Evolutionary conservation across 2,113 vertebrate species (phyloP), one percentile per base, ranked within the genome.

Genomic region (Danionella cerebrum): DNA sequence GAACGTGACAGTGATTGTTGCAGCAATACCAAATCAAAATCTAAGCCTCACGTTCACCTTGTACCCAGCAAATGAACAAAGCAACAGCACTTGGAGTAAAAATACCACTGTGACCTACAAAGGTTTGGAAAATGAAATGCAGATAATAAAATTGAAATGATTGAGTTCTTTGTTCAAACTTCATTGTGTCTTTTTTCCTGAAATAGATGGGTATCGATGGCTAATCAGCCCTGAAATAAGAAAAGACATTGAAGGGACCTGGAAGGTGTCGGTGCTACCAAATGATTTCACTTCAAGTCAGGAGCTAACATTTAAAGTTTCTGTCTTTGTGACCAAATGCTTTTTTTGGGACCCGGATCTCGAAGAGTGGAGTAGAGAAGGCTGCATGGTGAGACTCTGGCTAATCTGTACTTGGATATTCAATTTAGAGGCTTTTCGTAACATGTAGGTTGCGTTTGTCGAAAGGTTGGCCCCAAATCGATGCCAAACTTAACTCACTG

Each of bases 401-500:
- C n/a, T 19, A 47, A 58, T 35, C 0, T 5, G 7, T 42, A 8
- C 10, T 10, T 52, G 7, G 31, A 16, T 13, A n/a, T 48, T 16
- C 25, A 16, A 9, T 42, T 5, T 10, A 9, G 5, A 59, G 29
- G 47, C 18, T 64, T n/a, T 64, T n/a, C 13, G 11, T 22, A 35
- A 36, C 6, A 5, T 12, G 14, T 68, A 9, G 33, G 11, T 31
- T 48, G 14, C 9, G 2, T 70, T 36, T 35, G 13, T 59, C 5
- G 5, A 11, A 60, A 95, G 92, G 89, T 91, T 27, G 91, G 93
- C 2, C 50, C 68, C 0, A 69, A 72, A 45, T 89, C 83, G 69
- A 79, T 72, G 0, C 42, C 83, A 0, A 1, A 31, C 0, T 71
- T 18, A 13, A 89, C 84, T 0, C 90, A 92, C 9, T 94, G 93